phyloP scores from a whole-genome alignment of 2,113 vertebrate species.

The Lonchura striata region DNA sequence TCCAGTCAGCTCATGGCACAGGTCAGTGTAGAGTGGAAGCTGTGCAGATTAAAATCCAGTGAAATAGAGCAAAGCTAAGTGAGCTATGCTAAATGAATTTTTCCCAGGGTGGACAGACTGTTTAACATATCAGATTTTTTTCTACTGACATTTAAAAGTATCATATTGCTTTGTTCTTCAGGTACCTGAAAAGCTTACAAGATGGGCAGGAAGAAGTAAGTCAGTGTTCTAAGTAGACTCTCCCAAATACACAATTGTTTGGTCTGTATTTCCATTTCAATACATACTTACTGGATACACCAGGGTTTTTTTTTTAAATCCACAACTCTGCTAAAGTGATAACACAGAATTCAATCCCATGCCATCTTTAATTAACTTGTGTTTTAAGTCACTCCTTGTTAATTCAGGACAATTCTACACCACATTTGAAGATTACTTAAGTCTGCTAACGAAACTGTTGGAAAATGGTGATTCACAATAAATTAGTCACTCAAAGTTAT shows the following conservation, averaged over 20 bases:
- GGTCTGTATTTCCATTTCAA: neutral
- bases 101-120: neutral
- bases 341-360: neutral
- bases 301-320: too few relatives aligned
- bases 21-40: neutral
- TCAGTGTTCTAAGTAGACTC: neutral
- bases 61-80: neutral
- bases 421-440: neutral
- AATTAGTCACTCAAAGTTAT: neutral
- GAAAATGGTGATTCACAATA: fast-evolving
- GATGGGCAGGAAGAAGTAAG: neutral
- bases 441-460: neutral
- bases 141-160: neutral
- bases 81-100: neutral
- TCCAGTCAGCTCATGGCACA: neutral
- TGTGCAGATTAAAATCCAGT: neutral
- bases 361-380: neutral
- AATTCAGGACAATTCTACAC: neutral
- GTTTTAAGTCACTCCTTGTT: neutral
- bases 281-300: neutral
- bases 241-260: neutral
- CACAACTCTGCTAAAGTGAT: neutral
- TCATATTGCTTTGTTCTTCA: neutral
- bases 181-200: neutral
- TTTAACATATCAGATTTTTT: neutral